Percentiles rank a stretch among this genome's conserved stretches.
Conservation (phyloP, 2,113 vertebrate species). For the Opisthocomus hoazin region DNA sequence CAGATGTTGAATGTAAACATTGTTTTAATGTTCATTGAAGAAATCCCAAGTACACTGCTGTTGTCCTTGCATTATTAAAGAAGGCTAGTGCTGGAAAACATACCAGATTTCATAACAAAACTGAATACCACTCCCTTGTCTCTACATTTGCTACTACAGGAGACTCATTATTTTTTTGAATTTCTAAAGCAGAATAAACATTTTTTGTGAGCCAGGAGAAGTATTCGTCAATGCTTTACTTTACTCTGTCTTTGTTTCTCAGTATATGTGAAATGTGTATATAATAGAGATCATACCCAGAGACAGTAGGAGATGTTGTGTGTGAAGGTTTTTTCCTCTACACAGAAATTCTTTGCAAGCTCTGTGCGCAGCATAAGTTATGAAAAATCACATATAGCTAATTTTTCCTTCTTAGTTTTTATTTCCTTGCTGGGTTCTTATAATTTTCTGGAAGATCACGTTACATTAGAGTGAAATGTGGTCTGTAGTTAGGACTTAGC, state of each 20-base stretch:
- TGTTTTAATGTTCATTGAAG: slow-evolving; percentile 3
- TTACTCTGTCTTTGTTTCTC: background rate
- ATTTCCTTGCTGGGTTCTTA: background rate
- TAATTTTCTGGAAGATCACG: background rate
- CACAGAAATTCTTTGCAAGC: background rate
- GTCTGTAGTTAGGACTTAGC: slow-evolving; percentile 28
- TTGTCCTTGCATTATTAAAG: slow-evolving; percentile 8
- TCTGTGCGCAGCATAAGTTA: background rate
- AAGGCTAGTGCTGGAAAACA: background rate
- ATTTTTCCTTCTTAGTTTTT: slow-evolving; percentile 28
- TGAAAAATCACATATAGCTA: background rate
- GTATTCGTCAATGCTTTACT: background rate
- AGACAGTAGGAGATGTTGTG: background rate
- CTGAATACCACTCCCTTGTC: background rate
- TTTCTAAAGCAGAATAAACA: background rate
- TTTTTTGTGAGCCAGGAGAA: background rate
- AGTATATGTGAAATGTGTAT: background rate
- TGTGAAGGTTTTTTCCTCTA: background rate
- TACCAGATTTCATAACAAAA: background rate
- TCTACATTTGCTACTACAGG: background rate
- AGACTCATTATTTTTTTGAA: background rate
- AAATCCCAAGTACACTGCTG: background rate
- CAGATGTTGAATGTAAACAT: background rate
- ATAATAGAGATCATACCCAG: background rate
- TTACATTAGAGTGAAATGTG: slow-evolving; percentile 42